phyloP scores from a whole-genome alignment of 2,888 invertebrate genomes.

The Pyralis farinalis region DNA sequence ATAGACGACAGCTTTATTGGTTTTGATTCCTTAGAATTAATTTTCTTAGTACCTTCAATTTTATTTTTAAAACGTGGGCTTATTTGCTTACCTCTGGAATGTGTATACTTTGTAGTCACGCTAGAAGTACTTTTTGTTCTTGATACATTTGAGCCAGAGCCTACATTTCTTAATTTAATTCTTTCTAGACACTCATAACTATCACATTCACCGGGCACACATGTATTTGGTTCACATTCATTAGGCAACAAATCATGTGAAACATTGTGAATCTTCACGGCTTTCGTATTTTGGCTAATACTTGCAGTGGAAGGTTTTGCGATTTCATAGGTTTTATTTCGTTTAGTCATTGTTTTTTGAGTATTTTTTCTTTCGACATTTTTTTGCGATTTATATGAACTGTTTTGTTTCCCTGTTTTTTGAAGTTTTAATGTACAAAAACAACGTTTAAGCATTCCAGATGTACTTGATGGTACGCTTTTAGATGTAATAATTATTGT shows the following conservation, averaged over 20 bases:
- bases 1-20: too few species aligned
- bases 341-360: background rate
- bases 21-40: background rate
- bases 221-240: conserved; percentile 31
- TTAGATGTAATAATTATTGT: conserved; percentile 14
- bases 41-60: conserved; percentile 4
- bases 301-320: background rate
- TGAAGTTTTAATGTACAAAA: conserved; percentile 5
- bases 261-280: background rate
- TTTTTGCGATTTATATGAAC: background rate
- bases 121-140: conserved; percentile 16
- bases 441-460: background rate
- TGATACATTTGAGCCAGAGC: conserved; percentile 17
- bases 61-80: conserved; percentile 8
- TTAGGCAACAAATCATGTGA: conserved; percentile 3
- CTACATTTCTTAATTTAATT: conserved; percentile 21
- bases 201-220: conserved; percentile 35
- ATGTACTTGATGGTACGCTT: conserved; percentile 15
- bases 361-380: background rate
- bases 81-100: conserved; percentile 12
- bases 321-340: background rate
- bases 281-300: conserved; percentile 1
- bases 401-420: background rate
- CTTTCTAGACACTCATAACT: conserved; percentile 29
- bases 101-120: conserved; percentile 11